These are phyloP conservation scores for Hofmannophila pseudospretella DNA, from an alignment of 2,888 invertebrate genomes.

Conservation along the genomic window DNA sequence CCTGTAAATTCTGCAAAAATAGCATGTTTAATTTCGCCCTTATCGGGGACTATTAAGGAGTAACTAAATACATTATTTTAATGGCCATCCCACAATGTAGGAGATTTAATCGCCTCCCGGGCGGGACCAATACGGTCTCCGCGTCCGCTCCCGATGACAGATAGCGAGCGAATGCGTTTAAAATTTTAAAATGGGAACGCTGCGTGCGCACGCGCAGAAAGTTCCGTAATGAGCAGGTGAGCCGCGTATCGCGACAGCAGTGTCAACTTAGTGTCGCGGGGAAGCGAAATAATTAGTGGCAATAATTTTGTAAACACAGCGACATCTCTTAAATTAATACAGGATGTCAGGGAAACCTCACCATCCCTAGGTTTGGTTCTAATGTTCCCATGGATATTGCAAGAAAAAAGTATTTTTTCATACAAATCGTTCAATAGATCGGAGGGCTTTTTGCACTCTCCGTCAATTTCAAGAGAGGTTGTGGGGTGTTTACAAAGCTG, in stretches of 20 bases:
- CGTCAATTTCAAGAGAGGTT: no score
- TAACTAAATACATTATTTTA: conserved; percentile 52
- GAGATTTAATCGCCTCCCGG: conserved; percentile 58
- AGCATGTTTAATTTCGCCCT: conserved; percentile 34
- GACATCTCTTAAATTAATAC: no score
- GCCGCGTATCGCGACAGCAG: conserved; percentile 37
- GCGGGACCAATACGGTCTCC: conserved; percentile 34
- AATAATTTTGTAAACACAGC: conserved; percentile 42
- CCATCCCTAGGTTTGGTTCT: no score
- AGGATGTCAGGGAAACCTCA: no score
- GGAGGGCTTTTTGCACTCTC: no score
- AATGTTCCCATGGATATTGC: no score
- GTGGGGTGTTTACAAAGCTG: no score
- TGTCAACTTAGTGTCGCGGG: conserved; percentile 57
- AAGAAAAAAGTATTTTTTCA: no score
- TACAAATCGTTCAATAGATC: no score
- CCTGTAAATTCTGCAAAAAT: conserved; percentile 31
- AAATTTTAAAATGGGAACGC: conserved; percentile 50
- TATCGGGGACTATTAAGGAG: conserved; percentile 54
- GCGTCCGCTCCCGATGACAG: conserved; percentile 66
- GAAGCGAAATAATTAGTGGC: conserved; percentile 47
- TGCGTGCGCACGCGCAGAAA: conserved; percentile 36
- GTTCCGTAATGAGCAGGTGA: conserved; percentile 66
- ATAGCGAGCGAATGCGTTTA: conserved; percentile 63
- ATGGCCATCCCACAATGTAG: conserved; percentile 50